Evolutionary conservation across 2,888 invertebrate genomes (phyloP).

Genomic region (Limenitis camilla): DNA sequence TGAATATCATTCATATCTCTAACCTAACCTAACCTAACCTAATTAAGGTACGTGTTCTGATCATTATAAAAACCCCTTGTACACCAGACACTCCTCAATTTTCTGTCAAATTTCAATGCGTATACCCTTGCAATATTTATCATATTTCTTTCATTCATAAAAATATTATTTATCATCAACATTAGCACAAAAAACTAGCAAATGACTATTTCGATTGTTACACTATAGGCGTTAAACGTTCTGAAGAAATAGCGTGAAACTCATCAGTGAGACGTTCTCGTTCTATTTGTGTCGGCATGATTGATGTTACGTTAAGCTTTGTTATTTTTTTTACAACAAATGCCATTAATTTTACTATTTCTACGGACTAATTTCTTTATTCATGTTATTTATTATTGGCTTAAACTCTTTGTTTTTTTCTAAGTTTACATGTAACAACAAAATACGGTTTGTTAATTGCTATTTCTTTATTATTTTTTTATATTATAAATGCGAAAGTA

Average conservation of each 20-base stretch:
- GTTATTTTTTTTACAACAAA: constrained; percentile 12
- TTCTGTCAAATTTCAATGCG: no score
- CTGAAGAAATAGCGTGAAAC: constrained; percentile 7
- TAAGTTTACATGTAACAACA: not conserved
- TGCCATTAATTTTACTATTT: constrained; percentile 6
- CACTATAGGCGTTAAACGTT: constrained; percentile 7
- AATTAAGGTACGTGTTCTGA: no score
- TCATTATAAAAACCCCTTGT: no score
- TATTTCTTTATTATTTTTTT: no score
- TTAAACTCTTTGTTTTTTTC: not conserved
- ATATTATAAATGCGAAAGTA: no score
- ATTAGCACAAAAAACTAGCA: no score
- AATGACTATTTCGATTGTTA: not conserved
- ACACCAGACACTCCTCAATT: no score
- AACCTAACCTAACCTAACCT: no score
- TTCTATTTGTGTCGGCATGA: constrained; percentile 17
- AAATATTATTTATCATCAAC: no score
- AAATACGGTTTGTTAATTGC: not conserved
- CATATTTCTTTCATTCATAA: no score
- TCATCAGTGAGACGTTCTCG: constrained; percentile 10
- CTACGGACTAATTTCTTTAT: constrained; percentile 7
- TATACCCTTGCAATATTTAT: no score
- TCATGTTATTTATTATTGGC: not conserved
- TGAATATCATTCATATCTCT: no score
- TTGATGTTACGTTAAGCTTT: constrained; percentile 16